Evolutionary conservation across 2,113 vertebrate species (phyloP).

Genomic region (Tetrao urogallus): DNA sequence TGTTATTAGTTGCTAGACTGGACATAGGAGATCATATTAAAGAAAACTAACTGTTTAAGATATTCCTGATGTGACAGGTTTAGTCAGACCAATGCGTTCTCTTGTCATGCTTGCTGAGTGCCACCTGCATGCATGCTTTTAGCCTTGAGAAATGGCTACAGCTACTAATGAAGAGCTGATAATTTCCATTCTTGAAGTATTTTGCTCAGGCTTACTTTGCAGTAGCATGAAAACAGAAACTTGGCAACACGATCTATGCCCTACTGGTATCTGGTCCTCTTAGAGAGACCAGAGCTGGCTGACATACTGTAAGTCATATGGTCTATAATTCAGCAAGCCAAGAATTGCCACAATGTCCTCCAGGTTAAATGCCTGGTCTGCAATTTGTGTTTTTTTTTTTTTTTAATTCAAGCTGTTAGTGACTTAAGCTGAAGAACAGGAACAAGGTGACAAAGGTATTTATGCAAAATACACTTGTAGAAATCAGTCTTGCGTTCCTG

Average conservation of each 20-base stretch:
- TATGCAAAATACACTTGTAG: background rate
- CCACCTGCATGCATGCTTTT: background rate
- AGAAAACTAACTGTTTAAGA: background rate
- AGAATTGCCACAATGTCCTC: background rate
- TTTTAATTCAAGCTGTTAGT: background rate
- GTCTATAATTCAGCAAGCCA: background rate
- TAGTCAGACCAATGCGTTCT: background rate
- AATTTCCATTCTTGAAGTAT: background rate
- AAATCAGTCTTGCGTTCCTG: background rate
- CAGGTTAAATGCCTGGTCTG: background rate
- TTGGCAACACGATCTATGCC: background rate
- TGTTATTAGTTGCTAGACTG: background rate
- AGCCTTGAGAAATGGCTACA: background rate
- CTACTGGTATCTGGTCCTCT: background rate
- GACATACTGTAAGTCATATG: rapidly evolving
- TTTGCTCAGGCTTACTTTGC: background rate
- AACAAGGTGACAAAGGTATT: background rate
- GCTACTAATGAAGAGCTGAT: background rate
- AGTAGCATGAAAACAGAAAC: background rate
- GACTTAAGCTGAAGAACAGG: rapidly evolving
- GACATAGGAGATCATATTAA: background rate
- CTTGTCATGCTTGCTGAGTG: background rate
- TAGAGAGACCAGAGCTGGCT: background rate
- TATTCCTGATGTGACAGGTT: background rate
- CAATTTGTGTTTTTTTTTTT: background rate